Conservation (phyloP, 2,888 invertebrate species). For the Isotomurus palustris region DNA sequence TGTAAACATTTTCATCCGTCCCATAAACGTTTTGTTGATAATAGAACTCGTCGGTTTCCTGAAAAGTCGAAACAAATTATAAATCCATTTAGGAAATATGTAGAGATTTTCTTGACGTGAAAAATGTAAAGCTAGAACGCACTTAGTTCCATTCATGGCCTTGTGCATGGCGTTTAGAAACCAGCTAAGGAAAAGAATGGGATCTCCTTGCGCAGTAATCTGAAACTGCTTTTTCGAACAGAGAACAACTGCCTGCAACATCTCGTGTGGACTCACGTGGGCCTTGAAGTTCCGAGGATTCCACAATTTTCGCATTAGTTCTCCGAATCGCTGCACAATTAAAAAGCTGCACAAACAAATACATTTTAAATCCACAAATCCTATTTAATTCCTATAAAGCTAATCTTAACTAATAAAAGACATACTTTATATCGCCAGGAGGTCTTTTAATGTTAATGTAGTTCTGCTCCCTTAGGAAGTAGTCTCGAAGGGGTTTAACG, state of each 20-base stretch:
- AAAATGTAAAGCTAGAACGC: constrained; percentile 47
- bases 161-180: constrained; percentile 92
- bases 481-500: constrained; percentile 89
- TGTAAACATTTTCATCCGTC: constrained; percentile 82
- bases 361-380: too few species aligned
- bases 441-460: constrained; percentile 84
- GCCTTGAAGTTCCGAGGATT: constrained; percentile 98
- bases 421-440: constrained; percentile 80
- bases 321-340: constrained; percentile 88
- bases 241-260: constrained; percentile 95
- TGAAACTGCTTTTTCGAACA: constrained; percentile 97
- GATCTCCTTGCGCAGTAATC: constrained; percentile 97
- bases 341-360: constrained; percentile 56
- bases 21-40: constrained; percentile 90
- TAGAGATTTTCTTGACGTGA: background rate
- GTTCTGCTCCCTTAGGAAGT: constrained; percentile 89
- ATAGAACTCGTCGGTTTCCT: constrained; percentile 76
- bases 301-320: constrained; percentile 95
- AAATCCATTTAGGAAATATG: constrained; percentile 1
- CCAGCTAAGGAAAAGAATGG: constrained; percentile 97
- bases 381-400: too few species aligned
- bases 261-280: constrained; percentile 99
- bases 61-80: constrained; percentile 11
- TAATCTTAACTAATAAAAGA: too few species aligned
- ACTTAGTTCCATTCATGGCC: constrained; percentile 85